Percentiles rank a stretch among this genome's conserved stretches.
These are phyloP conservation scores for Chaetorhynchus papuensis DNA, from an alignment of 2,113 vertebrate genomes.

Conservation along the genomic window DNA sequence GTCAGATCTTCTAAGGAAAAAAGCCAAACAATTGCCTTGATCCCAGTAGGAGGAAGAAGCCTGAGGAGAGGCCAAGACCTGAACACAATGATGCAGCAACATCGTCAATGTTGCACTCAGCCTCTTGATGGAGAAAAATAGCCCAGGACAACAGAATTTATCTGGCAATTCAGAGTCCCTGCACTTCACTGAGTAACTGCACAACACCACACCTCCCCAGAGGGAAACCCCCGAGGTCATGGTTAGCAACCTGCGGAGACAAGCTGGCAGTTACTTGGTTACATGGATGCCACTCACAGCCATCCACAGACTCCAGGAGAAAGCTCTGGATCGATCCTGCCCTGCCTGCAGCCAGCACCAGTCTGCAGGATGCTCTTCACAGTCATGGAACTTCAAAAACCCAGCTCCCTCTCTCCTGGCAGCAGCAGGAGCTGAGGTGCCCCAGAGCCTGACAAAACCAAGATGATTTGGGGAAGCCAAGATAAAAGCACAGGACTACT, in stretches of 20 bases:
- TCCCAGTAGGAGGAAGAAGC: background rate
- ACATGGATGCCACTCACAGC: fast-evolving
- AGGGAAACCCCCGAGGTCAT: background rate
- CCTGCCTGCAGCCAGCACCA: background rate
- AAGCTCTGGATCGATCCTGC: background rate
- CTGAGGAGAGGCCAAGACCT: background rate
- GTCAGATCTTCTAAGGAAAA: background rate
- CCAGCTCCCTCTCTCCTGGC: background rate
- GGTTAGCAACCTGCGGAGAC: background rate
- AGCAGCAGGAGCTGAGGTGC: background rate
- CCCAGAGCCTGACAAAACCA: background rate
- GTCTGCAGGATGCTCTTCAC: background rate
- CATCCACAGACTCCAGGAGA: background rate
- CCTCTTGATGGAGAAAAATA: background rate
- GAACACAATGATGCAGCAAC: background rate
- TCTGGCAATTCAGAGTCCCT: background rate
- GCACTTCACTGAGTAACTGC: background rate
- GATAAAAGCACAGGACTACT: background rate
- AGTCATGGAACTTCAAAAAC: background rate
- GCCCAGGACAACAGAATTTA: background rate
- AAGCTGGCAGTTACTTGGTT: background rate
- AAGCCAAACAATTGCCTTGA: background rate
- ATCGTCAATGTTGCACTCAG: background rate
- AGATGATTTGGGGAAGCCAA: background rate
- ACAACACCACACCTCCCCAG: background rate